A percentile compares a stretch with the other conserved stretches of the same genome.
These are phyloP conservation scores for Heteromurus nitidus DNA, from an alignment of 2,888 invertebrate species.

Conservation along the genomic window DNA sequence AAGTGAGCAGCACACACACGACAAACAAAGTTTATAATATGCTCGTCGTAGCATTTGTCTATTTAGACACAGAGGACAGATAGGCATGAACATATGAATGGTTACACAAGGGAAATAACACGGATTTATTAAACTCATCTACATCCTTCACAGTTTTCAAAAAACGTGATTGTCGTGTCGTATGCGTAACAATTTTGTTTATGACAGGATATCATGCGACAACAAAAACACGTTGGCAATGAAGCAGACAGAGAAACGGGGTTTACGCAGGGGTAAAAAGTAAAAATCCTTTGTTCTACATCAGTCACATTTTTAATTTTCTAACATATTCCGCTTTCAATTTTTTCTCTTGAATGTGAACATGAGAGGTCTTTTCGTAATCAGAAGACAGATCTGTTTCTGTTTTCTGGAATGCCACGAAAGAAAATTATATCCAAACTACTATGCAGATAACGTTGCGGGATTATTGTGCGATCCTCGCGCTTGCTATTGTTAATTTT, in stretches of 20 bases:
- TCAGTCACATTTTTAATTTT: background rate
- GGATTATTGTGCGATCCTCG: too few species aligned
- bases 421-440: too few species aligned
- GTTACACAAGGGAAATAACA: too few species aligned
- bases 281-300: background rate
- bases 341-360: too few species aligned
- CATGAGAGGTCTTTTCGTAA: too few species aligned
- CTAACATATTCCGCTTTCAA: background rate
- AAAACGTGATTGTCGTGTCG: slow-evolving; percentile 43
- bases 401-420: background rate
- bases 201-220: slow-evolving; percentile 30
- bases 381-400: background rate
- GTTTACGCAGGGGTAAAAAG: background rate
- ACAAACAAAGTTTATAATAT: background rate
- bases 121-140: slow-evolving; percentile 10
- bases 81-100: background rate
- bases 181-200: slow-evolving; percentile 28
- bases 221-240: background rate
- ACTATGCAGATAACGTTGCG: too few species aligned
- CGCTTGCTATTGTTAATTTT: too few species aligned
- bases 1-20: background rate
- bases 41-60: background rate
- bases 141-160: slow-evolving; percentile 45
- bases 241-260: slow-evolving; percentile 4
- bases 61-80: too few species aligned